Conservation (phyloP, 1,140 invertebrate species). For the Macrostomum lignano region DNA sequence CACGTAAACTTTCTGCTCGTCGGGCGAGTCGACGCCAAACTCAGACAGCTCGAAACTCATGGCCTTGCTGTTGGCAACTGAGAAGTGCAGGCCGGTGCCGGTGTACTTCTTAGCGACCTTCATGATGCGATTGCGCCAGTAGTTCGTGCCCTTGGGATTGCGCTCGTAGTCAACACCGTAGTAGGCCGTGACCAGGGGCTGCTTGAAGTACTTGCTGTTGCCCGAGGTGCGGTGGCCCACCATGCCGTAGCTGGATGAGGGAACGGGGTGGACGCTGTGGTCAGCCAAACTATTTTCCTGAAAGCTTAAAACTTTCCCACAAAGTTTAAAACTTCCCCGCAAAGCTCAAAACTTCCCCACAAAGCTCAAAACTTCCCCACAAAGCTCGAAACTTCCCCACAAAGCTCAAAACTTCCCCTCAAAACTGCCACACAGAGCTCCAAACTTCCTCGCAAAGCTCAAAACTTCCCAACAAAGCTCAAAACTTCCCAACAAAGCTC, state of each 20-base stretch:
- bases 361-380: no score
- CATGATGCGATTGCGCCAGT: slow-evolving; percentile 16
- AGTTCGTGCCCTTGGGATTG: slow-evolving; percentile 2
- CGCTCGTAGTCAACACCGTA: slow-evolving; percentile 3
- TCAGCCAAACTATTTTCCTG: no score
- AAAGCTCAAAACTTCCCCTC: no score
- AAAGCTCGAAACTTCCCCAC: no score
- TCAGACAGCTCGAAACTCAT: slow-evolving; percentile 41
- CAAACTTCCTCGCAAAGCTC: no score
- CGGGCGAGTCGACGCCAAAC: slow-evolving; percentile 51
- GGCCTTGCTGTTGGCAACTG: slow-evolving; percentile 52
- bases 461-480: no score
- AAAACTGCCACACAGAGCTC: no score
- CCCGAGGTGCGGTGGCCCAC: slow-evolving; percentile 59
- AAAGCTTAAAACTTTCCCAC: no score
- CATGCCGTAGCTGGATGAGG: slow-evolving; percentile 64
- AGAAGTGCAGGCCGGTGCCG: slow-evolving; percentile 45
- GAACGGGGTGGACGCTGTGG: no score
- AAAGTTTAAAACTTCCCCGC: no score
- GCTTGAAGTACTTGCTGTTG: slow-evolving; percentile 53
- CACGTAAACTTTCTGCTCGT: slow-evolving; percentile 60
- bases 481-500: no score
- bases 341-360: no score
- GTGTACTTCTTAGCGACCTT: slow-evolving; percentile 46
- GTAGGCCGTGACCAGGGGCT: slow-evolving; percentile 38